A percentile compares a stretch with the other conserved stretches of the same genome.
These are phyloP conservation scores for Lasioglossum villosulum DNA, from an alignment of 2,888 invertebrate genomes.

Conservation along the genomic window DNA sequence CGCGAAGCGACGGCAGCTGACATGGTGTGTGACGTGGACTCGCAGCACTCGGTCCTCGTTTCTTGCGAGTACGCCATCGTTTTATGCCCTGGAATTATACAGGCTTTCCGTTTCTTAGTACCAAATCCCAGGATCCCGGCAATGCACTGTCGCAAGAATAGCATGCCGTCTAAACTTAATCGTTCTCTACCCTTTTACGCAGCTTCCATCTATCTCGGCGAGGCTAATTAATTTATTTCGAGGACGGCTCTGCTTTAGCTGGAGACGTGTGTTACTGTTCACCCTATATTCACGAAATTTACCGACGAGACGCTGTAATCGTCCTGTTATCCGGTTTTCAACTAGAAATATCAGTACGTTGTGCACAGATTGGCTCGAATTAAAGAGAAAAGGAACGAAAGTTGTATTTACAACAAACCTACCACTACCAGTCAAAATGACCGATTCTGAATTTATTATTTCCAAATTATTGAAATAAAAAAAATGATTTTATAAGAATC, in stretches of 20 bases:
- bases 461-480: no score
- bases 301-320: background rate
- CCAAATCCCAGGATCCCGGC: slow-evolving; percentile 32
- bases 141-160: slow-evolving; percentile 30
- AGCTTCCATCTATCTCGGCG: slow-evolving; percentile 21
- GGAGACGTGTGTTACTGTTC: background rate
- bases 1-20: background rate
- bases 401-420: no score
- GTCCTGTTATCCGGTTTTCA: background rate
- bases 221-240: slow-evolving; percentile 70
- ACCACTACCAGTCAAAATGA: no score
- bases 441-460: no score
- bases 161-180: slow-evolving; percentile 57
- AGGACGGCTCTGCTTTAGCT: slow-evolving; percentile 45
- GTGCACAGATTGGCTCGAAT: background rate
- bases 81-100: slow-evolving; percentile 22
- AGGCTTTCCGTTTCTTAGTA: slow-evolving; percentile 43
- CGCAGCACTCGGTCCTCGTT: background rate
- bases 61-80: slow-evolving; percentile 3
- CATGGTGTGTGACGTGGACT: background rate
- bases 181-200: slow-evolving; percentile 41
- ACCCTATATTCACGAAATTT: background rate
- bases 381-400: background rate
- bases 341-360: background rate
- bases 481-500: no score